These are phyloP conservation scores for Biston betularia DNA, from an alignment of 2,888 invertebrate genomes.

Conservation along the genomic window DNA sequence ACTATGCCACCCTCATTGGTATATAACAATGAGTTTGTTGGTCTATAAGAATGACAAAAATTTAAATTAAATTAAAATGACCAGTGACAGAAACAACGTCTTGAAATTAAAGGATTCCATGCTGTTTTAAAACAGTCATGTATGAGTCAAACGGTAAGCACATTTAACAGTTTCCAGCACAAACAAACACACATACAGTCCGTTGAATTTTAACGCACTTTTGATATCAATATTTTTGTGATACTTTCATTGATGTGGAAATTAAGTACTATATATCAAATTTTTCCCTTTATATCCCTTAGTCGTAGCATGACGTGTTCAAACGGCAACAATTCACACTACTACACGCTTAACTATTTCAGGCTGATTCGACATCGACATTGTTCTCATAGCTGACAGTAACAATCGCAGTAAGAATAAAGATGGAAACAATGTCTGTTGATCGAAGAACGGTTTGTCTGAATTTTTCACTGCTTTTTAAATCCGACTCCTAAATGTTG, in stretches of 20 bases:
- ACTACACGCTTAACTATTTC: not conserved
- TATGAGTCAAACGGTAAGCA: not conserved
- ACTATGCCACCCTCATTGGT: too few relatives aligned
- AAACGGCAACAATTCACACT: not conserved
- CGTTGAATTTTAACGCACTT: conserved; percentile 1
- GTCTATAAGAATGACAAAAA: too few relatives aligned
- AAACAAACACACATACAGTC: not conserved
- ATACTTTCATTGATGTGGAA: not conserved
- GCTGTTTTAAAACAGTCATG: too few relatives aligned
- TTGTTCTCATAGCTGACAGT: not conserved
- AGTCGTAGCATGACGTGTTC: not conserved
- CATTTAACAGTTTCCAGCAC: not conserved
- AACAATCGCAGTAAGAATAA: not conserved
- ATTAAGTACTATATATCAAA: too few relatives aligned
- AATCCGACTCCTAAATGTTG: not conserved
- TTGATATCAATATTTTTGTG: not conserved
- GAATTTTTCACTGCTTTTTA: not conserved
- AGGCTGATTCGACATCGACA: not conserved
- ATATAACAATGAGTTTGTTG: too few relatives aligned
- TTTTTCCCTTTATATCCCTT: not conserved
- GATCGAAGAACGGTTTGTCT: not conserved
- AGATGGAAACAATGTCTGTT: not conserved
- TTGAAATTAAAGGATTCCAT: too few relatives aligned
- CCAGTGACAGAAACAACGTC: too few relatives aligned
- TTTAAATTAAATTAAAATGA: too few relatives aligned